These are phyloP conservation scores for Thryonomys swinderianus DNA, from an alignment of 2,113 vertebrate genomes.

Conservation along the genomic window DNA sequence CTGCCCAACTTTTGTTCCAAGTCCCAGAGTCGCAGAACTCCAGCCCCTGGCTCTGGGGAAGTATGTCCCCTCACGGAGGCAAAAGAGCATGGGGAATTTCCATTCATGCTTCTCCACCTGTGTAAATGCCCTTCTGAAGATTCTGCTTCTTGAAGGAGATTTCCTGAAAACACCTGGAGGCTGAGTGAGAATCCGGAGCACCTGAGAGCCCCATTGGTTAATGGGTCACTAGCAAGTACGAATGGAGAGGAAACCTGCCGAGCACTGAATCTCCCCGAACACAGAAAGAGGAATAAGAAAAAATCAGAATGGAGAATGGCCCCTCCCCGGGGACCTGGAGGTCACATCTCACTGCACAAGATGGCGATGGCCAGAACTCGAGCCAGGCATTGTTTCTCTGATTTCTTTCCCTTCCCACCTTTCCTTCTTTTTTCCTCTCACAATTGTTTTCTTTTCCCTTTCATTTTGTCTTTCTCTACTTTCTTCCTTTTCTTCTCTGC, in stretches of 20 bases:
- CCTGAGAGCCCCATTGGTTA: background rate
- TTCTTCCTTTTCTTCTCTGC: no score
- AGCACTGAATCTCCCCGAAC: background rate
- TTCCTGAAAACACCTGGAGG: background rate
- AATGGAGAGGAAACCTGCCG: background rate
- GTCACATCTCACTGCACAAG: background rate
- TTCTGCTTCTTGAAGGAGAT: background rate
- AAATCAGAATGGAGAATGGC: background rate
- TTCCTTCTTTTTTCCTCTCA: accelerated
- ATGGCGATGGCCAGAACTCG: background rate
- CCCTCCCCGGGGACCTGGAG: background rate
- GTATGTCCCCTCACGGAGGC: no score
- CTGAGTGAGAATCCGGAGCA: background rate
- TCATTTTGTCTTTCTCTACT: background rate
- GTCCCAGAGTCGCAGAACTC: background rate
- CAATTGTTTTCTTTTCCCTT: background rate
- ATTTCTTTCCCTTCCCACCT: no score
- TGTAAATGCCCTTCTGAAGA: background rate
- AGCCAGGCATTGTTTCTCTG: background rate
- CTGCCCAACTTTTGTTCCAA: background rate
- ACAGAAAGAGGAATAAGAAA: background rate
- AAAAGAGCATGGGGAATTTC: background rate
- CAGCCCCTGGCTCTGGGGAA: background rate
- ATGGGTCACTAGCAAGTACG: background rate
- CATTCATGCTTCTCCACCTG: background rate